Conservation (phyloP, 2,113 vertebrate species). For the Tor tambroides region DNA sequence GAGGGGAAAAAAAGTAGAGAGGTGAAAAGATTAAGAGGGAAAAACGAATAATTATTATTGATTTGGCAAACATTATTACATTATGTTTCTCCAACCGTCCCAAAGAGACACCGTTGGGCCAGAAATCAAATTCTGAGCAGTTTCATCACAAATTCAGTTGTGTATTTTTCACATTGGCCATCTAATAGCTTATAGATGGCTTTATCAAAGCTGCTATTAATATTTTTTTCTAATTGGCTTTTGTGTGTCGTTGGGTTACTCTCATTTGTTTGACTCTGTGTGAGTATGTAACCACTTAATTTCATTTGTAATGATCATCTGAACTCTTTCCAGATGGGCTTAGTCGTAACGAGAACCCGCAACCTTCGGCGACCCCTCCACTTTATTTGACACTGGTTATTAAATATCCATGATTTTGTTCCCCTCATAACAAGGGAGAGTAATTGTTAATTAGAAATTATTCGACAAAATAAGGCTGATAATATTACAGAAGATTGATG, state of each 20-base stretch:
- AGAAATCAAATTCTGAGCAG: constrained; percentile 47
- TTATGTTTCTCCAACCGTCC: constrained; percentile 51
- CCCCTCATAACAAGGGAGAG: constrained; percentile 48
- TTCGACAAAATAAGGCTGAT: constrained; percentile 53
- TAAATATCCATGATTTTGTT: constrained; percentile 49
- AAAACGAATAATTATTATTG: constrained; percentile 60
- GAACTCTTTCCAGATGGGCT: constrained; percentile 35
- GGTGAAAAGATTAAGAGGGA: constrained; percentile 74
- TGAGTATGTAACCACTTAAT: constrained; percentile 27
- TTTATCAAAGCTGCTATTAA: constrained; percentile 50
- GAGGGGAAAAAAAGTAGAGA: constrained; percentile 58
- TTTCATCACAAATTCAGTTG: constrained; percentile 36
- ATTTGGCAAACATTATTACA: constrained; percentile 56
- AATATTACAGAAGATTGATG: constrained; percentile 52
- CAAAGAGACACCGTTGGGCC: constrained; percentile 37
- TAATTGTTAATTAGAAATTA: constrained; percentile 58
- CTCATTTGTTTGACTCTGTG: not conserved
- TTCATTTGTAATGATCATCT: constrained; percentile 57
- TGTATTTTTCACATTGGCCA: constrained; percentile 43
- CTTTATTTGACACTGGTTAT: constrained; percentile 42
- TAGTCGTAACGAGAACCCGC: not conserved
- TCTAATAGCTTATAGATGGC: constrained; percentile 11
- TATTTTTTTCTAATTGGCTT: constrained; percentile 52
- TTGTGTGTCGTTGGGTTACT: constrained; percentile 65
- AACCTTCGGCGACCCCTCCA: constrained; percentile 39